phyloP scores from a whole-genome alignment of 2,888 invertebrate species.

The Pseudococcus longispinus region DNA sequence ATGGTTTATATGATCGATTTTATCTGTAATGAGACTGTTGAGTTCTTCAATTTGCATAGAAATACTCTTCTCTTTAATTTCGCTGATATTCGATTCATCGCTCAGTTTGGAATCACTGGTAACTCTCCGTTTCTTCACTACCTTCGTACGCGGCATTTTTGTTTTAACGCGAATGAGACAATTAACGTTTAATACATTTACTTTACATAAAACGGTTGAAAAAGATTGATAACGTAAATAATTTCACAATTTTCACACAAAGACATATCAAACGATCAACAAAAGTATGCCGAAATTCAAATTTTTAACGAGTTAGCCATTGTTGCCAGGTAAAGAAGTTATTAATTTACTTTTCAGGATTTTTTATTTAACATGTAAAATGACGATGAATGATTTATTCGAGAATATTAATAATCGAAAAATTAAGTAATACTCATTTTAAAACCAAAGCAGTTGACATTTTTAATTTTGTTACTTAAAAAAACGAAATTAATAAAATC shows the following conservation, averaged over 20 bases:
- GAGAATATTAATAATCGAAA: too few relatives aligned
- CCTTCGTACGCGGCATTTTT: conserved; percentile 54
- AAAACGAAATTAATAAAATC: too few relatives aligned
- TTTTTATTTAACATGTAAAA: too few relatives aligned
- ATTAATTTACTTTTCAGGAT: background rate
- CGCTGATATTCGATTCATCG: conserved; percentile 16
- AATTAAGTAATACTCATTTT: too few relatives aligned
- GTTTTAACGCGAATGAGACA: background rate
- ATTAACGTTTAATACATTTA: background rate
- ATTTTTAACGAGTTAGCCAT: background rate
- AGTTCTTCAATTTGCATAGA: conserved; percentile 37
- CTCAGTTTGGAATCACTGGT: background rate
- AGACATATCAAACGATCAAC: background rate
- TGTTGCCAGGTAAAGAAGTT: background rate
- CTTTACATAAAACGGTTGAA: background rate
- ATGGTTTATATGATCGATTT: background rate
- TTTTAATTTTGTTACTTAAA: too few relatives aligned
- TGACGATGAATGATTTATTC: too few relatives aligned
- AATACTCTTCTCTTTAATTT: conserved; percentile 20
- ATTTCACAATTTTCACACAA: background rate
- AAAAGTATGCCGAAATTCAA: background rate
- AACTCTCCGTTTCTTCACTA: conserved; percentile 39
- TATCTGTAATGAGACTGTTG: background rate
- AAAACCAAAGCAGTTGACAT: too few relatives aligned
- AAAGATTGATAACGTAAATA: background rate